Percentiles rank a stretch among this genome's conserved stretches.
Evolutionary conservation across 1,140 invertebrate genomes (phyloP).

Genomic region (Epicauta chinensis): DNA sequence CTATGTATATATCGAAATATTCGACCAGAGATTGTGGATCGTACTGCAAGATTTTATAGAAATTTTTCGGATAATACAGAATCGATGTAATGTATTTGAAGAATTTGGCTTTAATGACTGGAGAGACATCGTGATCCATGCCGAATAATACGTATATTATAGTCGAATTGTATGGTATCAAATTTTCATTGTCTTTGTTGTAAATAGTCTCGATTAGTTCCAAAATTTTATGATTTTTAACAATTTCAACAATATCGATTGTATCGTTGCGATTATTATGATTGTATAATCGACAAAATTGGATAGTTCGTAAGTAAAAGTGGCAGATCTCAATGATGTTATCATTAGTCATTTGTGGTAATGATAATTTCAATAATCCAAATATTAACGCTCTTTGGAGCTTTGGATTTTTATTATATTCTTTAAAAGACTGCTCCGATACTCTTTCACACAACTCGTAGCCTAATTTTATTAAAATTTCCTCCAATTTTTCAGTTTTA

Average conservation of each 20-base stretch:
- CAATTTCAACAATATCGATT: background rate
- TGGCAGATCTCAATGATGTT: too few relatives aligned
- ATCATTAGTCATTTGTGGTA: background rate
- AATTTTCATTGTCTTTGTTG: background rate
- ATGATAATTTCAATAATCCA: background rate
- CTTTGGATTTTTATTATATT: background rate
- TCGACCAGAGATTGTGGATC: conserved; percentile 1
- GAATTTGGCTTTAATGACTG: too few relatives aligned
- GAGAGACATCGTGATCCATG: too few relatives aligned
- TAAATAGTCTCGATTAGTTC: background rate
- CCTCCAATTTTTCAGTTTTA: background rate
- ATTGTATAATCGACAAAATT: conserved; percentile 1
- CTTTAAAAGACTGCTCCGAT: background rate
- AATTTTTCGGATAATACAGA: background rate
- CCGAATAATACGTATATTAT: too few relatives aligned
- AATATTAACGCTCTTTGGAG: background rate
- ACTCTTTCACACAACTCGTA: background rate
- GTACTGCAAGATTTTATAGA: conserved; percentile 2
- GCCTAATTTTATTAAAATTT: background rate
- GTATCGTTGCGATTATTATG: background rate
- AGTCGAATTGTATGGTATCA: background rate
- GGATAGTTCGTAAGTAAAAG: background rate
- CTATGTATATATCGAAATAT: conserved; percentile 1
- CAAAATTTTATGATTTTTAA: background rate
- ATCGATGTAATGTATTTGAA: too few relatives aligned